phyloP scores from a whole-genome alignment of 2,888 invertebrate genomes.

The Gnatocerus cornutus region DNA sequence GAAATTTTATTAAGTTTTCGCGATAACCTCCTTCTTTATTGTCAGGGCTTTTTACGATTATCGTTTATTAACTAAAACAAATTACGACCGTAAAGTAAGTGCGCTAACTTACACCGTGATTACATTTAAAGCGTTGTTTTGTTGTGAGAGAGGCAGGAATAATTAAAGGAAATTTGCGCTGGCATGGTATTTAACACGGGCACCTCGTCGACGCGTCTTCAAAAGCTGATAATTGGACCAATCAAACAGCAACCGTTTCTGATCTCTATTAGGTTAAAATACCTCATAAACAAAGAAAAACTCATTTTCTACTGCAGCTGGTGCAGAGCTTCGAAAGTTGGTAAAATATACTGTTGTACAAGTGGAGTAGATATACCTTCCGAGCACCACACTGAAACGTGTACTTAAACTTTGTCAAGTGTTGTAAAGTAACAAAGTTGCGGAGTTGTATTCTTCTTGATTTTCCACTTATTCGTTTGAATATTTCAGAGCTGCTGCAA shows the following conservation, averaged over 20 bases:
- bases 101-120: neutral
- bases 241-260: constrained; percentile 4
- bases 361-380: constrained; percentile 49
- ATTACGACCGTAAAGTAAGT: constrained; percentile 21
- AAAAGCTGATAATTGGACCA: too few species aligned
- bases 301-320: constrained; percentile 49
- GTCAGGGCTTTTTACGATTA: constrained; percentile 12
- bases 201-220: too few species aligned
- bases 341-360: constrained; percentile 51
- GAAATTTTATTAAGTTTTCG: constrained; percentile 36
- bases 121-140: constrained; percentile 3
- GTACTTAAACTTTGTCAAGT: constrained; percentile 50
- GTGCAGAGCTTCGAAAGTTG: constrained; percentile 44
- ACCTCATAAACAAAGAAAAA: constrained; percentile 48
- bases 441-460: constrained; percentile 46
- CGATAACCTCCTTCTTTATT: constrained; percentile 12
- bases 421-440: constrained; percentile 54
- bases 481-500: constrained; percentile 4
- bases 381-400: constrained; percentile 50
- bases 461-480: constrained; percentile 39
- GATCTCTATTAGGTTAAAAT: constrained; percentile 42
- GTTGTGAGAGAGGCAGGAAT: constrained; percentile 7
- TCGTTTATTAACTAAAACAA: constrained; percentile 20
- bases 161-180: constrained; percentile 5
- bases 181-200: neutral